Evolutionary conservation across 1,140 invertebrate genomes (phyloP), one percentile per base, ranked within the genome.

Genomic region (Lordiphosa mommai): DNA sequence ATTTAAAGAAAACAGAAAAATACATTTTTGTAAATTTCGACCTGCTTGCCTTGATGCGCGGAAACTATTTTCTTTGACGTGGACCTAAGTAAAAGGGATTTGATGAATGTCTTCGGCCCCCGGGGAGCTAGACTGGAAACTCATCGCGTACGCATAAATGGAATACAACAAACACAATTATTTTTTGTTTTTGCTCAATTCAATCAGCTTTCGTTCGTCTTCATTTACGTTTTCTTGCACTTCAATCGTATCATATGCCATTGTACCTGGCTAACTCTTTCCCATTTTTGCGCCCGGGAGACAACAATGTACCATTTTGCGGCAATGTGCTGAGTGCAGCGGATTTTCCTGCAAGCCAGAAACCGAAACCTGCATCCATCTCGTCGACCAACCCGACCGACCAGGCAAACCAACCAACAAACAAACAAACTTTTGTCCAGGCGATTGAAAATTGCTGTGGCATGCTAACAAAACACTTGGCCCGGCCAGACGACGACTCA

Each of bases 371-470:
- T 68, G 63, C 63, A 68, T 68, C 55, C 13, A 32, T 48, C 9
- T 48, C 9, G 14, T 12, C 47, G 8, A 14, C 30, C 36, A 36
- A 7, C 4, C 7, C 34, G 3, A n/a, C 47, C 23, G 7, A 8
- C 32, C 38, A 16, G 16, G 14, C 50, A 16, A 40, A 65, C 50
- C 53, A 34, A 65, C 63, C 43, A 66, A 44, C 61, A 65, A 65
- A 67, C 63, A 67, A 67, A 77, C 67, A 65, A 67, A 82, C 67
- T 82, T 84, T 68, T 84, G 77, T 84, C 77, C 72, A 68, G 59
- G 61, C 77, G 77, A 82, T 82, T 84, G 72, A 68, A 84, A 82
- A 82, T 68, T 82, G 72, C 77, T 82, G 72, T 84, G 76, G 71
- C 76, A 60, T 66, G 74, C 76, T 82, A 58, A 58, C 66, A 82